Evolutionary conservation across 2,888 invertebrate species (phyloP), one percentile per base, ranked within the genome.

Genomic region (Anoncus sp.): DNA sequence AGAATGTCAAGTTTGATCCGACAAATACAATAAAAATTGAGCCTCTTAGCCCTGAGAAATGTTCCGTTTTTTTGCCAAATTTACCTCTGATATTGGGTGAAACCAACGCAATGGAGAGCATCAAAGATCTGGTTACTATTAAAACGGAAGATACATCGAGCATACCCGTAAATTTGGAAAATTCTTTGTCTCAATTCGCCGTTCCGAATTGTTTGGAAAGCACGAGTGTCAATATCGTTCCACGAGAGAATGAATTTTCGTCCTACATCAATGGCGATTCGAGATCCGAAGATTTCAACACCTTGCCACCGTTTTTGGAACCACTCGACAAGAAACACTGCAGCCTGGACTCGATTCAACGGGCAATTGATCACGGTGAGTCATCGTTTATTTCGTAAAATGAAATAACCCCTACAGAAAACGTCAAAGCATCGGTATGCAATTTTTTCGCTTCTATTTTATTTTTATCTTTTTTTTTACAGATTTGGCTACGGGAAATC

Each of bases 301-400:
- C 12, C 3, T 40, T 59, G 24, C 75, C 38, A 10, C 27, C 43
- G 6, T 27, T 55, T 18, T 31, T 31, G 24, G 53, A 40, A 12
- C 43, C 45, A 0, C 16, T 65, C 14, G 63, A 65, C 10, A 74
- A 53, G 20, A 60, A 60, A 18, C 7, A 20, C 27, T 22, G 38
- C 43, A 65, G 47, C 47, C 45, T 65, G 18, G 74, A 60, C 9
- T 69, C 65, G 9, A 63, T 70, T 2, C 45, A 60, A 10, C 69
- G 7, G 14, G 74, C 77, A 16, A 77, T 77, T 16, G 70, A 77
- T 9, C 35, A 70, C n/a, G 77, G 77, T 77, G 38, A 43, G 62
- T 53, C 3, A 20, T 12, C 16, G 6, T 49, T 35, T 38, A 14
- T 27, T 31, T 24, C 18, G 4, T 43, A 43, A 43, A 43, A 43